These are phyloP conservation scores for Eulemur rufifrons DNA, from an alignment of 2,113 vertebrate species.

Conservation along the genomic window DNA sequence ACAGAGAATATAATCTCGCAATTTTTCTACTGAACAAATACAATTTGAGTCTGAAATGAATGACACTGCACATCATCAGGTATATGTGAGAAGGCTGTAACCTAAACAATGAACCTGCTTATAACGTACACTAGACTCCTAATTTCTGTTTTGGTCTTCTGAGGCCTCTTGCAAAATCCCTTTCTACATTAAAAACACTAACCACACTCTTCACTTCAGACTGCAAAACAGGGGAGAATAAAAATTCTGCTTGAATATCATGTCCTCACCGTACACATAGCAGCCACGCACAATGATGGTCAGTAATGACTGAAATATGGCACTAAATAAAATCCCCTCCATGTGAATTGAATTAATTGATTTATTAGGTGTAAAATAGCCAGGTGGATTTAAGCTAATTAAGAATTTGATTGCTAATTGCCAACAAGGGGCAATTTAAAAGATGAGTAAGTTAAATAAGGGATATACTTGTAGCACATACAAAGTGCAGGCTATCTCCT, in stretches of 20 bases:
- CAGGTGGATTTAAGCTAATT: conserved; percentile 85
- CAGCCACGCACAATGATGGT: conserved; percentile 75
- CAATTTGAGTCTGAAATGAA: conserved; percentile 64
- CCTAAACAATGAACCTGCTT: conserved; percentile 67
- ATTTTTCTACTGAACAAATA: conserved; percentile 64
- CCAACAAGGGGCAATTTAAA: conserved; percentile 77
- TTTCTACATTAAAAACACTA: conserved; percentile 83
- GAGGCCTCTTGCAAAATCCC: conserved; percentile 80
- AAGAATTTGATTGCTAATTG: conserved; percentile 86
- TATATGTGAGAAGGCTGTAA: conserved; percentile 65
- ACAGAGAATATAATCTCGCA: conserved; percentile 48
- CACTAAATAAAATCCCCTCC: conserved; percentile 75
- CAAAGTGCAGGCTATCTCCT: conserved; percentile 42
- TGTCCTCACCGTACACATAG: conserved; percentile 51
- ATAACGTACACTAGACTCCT: conserved; percentile 55
- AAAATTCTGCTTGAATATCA: conserved; percentile 78
- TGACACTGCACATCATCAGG: conserved; percentile 46
- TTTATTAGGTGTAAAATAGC: conserved; percentile 85
- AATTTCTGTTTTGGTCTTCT: conserved; percentile 73
- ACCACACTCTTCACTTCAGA: conserved; percentile 75
- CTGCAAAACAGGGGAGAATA: conserved; percentile 76
- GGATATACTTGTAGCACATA: conserved; percentile 60
- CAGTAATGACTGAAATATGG: conserved; percentile 79
- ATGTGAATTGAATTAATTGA: conserved; percentile 86
- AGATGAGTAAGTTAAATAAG: conserved; percentile 70